phyloP scores from a whole-genome alignment of 2,113 vertebrate genomes.

The Pavo muticus region DNA sequence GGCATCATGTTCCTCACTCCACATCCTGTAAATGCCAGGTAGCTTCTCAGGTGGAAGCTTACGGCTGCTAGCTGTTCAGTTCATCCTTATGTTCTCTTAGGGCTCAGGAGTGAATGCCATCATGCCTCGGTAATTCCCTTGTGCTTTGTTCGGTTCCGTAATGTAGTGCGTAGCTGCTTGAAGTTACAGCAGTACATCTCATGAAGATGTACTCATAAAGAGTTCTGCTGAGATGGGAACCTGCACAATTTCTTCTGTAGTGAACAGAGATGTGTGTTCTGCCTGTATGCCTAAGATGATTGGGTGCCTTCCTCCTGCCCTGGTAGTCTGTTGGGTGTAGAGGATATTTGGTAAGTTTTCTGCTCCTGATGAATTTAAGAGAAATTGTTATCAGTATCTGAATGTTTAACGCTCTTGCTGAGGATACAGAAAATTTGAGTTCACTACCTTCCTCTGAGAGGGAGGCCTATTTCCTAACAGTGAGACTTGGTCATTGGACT shows the following conservation, averaged over 20 bases:
- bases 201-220: neutral
- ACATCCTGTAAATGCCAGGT: neutral
- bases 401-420: neutral
- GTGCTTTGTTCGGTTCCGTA: neutral
- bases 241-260: neutral
- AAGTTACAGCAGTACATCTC: neutral
- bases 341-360: neutral
- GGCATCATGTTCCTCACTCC: accelerated
- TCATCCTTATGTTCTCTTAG: neutral
- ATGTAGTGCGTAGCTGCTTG: neutral
- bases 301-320: neutral
- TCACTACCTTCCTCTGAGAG: neutral
- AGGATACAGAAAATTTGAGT: neutral
- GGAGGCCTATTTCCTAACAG: neutral
- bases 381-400: neutral
- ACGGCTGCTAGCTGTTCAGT: neutral
- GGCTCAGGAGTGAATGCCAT: neutral
- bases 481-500: neutral
- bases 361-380: neutral
- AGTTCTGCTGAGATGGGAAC: neutral
- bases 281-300: neutral
- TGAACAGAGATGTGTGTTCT: neutral
- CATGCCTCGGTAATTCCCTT: neutral
- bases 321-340: neutral
- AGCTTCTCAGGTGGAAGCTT: neutral